Evolutionary conservation across 23 tunicate species (phyloP).

Genomic region (Halocynthia roretzi): DNA sequence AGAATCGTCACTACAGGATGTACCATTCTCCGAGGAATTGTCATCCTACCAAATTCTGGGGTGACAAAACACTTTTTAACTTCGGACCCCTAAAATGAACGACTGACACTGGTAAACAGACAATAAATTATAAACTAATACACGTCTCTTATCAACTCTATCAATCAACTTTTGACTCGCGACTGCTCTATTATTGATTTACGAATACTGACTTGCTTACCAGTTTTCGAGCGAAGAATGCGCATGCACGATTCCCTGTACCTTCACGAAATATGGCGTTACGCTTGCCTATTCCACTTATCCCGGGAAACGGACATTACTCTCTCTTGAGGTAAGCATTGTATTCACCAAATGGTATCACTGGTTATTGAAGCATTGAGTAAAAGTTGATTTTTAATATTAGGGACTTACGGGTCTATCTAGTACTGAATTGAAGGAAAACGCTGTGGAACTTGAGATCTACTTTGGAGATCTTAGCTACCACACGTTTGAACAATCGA

Average conservation of each 20-base stretch:
- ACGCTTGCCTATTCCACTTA: conserved; percentile 23
- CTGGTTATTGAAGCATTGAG: not conserved
- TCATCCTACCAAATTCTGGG: too few relatives aligned
- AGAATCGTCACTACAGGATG: too few relatives aligned
- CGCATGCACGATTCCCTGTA: conserved; percentile 39
- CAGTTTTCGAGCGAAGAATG: conserved; percentile 32
- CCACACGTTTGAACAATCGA: conserved; percentile 25
- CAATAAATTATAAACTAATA: too few relatives aligned
- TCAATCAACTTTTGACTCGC: not conserved
- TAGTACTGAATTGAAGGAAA: not conserved
- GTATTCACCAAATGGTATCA: not conserved
- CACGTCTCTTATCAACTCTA: not conserved
- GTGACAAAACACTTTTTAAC: too few relatives aligned
- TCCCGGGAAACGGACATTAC: not conserved
- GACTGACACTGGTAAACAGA: too few relatives aligned
- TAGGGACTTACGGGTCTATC: not conserved
- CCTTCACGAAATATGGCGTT: conserved; percentile 3
- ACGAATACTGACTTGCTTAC: too few relatives aligned
- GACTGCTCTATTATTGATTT: too few relatives aligned
- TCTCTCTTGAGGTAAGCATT: not conserved
- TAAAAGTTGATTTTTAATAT: not conserved
- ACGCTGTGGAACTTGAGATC: conserved; percentile 29
- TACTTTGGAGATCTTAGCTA: conserved; percentile 28
- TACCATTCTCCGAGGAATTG: too few relatives aligned
- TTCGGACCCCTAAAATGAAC: too few relatives aligned